Conservation (phyloP, 2,113 vertebrate species). For the Odontesthes bonariensis region DNA sequence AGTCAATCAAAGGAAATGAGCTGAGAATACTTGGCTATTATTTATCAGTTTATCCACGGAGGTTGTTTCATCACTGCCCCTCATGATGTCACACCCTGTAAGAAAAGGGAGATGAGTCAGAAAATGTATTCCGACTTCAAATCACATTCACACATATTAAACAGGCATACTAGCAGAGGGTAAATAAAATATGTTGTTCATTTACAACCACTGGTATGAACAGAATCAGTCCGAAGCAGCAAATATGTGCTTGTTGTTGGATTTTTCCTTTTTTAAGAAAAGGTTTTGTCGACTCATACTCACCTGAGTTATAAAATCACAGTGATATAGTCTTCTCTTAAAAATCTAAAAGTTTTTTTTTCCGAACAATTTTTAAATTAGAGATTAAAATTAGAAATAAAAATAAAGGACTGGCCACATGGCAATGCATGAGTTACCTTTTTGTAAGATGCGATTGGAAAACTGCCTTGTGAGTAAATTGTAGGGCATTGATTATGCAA, state of each 20-base stretch:
- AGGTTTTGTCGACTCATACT: not conserved
- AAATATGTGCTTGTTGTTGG: not conserved
- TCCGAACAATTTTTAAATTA: not conserved
- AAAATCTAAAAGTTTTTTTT: too few relatives aligned
- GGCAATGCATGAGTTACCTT: too few relatives aligned
- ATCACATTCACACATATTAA: slow-evolving; percentile 23
- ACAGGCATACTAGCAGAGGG: not conserved
- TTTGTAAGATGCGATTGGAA: too few relatives aligned
- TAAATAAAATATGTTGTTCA: slow-evolving; percentile 26
- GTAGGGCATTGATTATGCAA: slow-evolving; percentile 9
- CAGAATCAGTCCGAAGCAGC: not conserved
- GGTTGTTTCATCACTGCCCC: slow-evolving; percentile 55
- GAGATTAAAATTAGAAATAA: too few relatives aligned
- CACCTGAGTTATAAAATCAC: too few relatives aligned
- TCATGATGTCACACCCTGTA: slow-evolving; percentile 38
- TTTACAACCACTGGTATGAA: slow-evolving; percentile 14
- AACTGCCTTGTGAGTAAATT: too few relatives aligned
- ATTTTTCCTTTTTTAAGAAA: not conserved
- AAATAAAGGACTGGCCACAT: too few relatives aligned
- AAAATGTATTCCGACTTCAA: slow-evolving; percentile 42
- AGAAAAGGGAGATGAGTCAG: slow-evolving; percentile 34
- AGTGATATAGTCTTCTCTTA: too few relatives aligned
- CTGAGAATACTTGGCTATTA: slow-evolving; percentile 70
- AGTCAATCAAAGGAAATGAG: slow-evolving; percentile 82
- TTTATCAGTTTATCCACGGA: slow-evolving; percentile 68